Conservation (phyloP, 2,888 invertebrate genomes). For the Trimorus sp. region DNA sequence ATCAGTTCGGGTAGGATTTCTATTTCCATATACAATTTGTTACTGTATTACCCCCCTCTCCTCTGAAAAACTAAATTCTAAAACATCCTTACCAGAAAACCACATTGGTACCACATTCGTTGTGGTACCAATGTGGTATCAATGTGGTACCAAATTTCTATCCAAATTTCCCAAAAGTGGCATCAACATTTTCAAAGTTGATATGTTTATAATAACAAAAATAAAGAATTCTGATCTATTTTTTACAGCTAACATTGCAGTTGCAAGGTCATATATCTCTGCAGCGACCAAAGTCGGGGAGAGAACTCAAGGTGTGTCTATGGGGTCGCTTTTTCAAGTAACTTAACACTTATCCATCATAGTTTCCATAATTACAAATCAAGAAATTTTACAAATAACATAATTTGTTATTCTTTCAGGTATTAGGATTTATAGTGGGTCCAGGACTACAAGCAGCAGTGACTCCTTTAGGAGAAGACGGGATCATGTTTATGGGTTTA, state of each 20-base stretch:
- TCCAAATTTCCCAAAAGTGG: too few relatives aligned
- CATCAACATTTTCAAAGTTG: too few relatives aligned
- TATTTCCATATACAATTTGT: too few relatives aligned
- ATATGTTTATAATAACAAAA: background rate
- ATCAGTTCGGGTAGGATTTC: slow-evolving; percentile 93
- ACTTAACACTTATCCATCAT: slow-evolving; percentile 11
- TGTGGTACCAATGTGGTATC: too few relatives aligned
- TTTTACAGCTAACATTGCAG: slow-evolving; percentile 89
- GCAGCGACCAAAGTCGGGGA: slow-evolving; percentile 92
- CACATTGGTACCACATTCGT: too few relatives aligned
- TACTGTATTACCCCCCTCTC: too few relatives aligned
- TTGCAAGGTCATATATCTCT: slow-evolving; percentile 92
- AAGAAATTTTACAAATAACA: background rate
- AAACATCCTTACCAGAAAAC: too few relatives aligned
- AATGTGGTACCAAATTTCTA: too few relatives aligned
- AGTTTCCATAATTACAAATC: too few relatives aligned
- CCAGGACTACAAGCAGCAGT: slow-evolving; percentile 92
- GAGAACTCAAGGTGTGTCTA: slow-evolving; percentile 91
- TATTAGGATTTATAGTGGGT: slow-evolving; percentile 93
- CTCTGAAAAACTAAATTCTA: too few relatives aligned
- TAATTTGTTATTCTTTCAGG: slow-evolving; percentile 77
- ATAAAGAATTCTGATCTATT: background rate
- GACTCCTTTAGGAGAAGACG: slow-evolving; percentile 89
- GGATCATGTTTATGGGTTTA: slow-evolving; percentile 83
- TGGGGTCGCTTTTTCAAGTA: slow-evolving; percentile 90